These are phyloP conservation scores for Luehdorfia chinensis DNA, from an alignment of 1,140 invertebrate genomes.

Conservation along the genomic window DNA sequence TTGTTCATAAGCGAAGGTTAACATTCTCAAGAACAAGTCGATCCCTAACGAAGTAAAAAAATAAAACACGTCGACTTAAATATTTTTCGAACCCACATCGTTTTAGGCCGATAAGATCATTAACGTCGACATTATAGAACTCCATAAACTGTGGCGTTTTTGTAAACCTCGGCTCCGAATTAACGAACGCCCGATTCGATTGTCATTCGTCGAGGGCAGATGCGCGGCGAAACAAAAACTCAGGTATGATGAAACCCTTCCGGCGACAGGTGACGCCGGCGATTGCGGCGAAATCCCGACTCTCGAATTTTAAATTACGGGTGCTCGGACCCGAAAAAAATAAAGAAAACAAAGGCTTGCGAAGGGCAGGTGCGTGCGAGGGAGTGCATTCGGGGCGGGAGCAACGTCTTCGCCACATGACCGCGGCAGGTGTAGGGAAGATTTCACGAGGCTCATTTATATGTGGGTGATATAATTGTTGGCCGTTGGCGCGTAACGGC, in stretches of 20 bases:
- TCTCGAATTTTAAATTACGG: constrained; percentile 70
- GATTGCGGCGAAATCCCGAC: constrained; percentile 70
- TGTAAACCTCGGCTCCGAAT: constrained; percentile 39
- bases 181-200: constrained; percentile 53
- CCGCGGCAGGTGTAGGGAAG: constrained; percentile 63
- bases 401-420: constrained; percentile 77
- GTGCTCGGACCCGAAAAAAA: too few relatives aligned
- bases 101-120: constrained; percentile 32
- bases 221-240: constrained; percentile 66
- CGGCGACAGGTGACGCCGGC: constrained; percentile 69
- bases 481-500: constrained; percentile 75
- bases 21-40: too few relatives aligned
- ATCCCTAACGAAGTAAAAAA: not conserved
- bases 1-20: too few relatives aligned
- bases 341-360: too few relatives aligned
- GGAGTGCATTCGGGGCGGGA: constrained; percentile 32
- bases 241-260: constrained; percentile 69
- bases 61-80: not conserved
- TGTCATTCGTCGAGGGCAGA: constrained; percentile 63
- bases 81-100: constrained; percentile 1
- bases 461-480: constrained; percentile 74
- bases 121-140: constrained; percentile 45
- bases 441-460: constrained; percentile 59
- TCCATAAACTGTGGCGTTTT: constrained; percentile 50
- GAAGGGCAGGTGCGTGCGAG: constrained; percentile 58